Base-by-base conservation (phyloP, 2,888 invertebrate genomes). In the Caenorhabditis zanzibari region DNA sequence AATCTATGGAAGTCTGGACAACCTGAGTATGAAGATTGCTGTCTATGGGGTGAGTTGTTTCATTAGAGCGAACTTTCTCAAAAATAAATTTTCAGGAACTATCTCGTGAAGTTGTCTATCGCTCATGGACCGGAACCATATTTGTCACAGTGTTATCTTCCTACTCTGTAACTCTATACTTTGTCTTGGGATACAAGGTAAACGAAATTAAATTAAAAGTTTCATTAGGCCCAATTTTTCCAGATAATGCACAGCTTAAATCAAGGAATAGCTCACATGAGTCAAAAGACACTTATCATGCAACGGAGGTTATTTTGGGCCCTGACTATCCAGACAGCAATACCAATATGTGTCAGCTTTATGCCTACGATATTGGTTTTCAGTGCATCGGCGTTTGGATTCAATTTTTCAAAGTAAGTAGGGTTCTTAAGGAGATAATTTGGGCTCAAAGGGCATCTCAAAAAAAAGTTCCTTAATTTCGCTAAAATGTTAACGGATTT, bases 111-210 rank as follows among this genome's bases (percentile, higher is more conserved):
- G 24, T 38, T 2, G 16, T 47, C 2, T 10, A n/a, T 9, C 35
- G 38, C 14, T 52, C 68, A 19, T 68, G 68, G 68, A 22, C 22
- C 0, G 68, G 54, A 19, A 54, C 52, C 6, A 1, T 12, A 2
- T 10, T 35, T 7, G 52, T 68, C 24, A 54, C 68, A 19, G 16
- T 38, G 1, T 14, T 68, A 10, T n/a, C 35, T 26, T 38, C 24
- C 14, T 68, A 54, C 24, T 68, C 66, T 1, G 32, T 68, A 22
- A 38, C 19, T 14, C 24, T 68, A n/a, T 66, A 66, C n/a, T 66
- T 66, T 35, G 66, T 66, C 1, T 16, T 77, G 38, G 77, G 32
- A 14, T 49, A 35, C 49, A 69, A 38, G 22, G 47, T 41, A 47
- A 32, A 24, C n/a, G n/a, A n/a, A n/a, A n/a, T n/a, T n/a, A 7